phyloP scores from a whole-genome alignment of 2,797 vertebrate genomes.

The Rhynchotus rufescens region DNA sequence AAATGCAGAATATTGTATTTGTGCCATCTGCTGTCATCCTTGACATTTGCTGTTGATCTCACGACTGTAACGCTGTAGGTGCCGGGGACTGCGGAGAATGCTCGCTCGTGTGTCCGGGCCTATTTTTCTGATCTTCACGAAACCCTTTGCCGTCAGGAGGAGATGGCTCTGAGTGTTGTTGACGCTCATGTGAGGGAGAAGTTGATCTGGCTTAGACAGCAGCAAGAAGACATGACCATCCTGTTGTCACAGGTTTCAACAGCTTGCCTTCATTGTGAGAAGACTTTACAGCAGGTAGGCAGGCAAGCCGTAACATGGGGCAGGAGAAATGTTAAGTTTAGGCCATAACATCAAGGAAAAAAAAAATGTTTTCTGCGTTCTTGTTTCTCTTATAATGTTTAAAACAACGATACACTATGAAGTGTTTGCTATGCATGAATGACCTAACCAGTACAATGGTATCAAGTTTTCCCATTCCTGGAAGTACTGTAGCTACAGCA shows the following conservation, averaged over 20 bases:
- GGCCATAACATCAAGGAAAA: neutral
- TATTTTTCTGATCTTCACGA: constrained; percentile 98
- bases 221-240: constrained; percentile 99
- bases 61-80: constrained; percentile 78
- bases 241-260: constrained; percentile 97
- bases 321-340: neutral
- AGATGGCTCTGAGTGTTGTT: constrained; percentile 98
- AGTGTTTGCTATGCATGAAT: neutral
- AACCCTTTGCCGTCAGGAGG: constrained; percentile 97
- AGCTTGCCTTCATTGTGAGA: constrained; percentile 98
- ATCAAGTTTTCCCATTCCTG: neutral
- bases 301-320: neutral
- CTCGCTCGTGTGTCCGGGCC: constrained; percentile 94
- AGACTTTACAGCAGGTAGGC: constrained; percentile 94
- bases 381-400: neutral
- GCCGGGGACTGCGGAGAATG: constrained; percentile 95
- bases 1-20: neutral
- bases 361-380: neutral
- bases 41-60: neutral
- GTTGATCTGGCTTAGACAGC: constrained; percentile 96
- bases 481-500: neutral
- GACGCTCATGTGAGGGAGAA: constrained; percentile 96
- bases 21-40: neutral
- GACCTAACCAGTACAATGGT: neutral
- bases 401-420: neutral